phyloP scores from a whole-genome alignment of 2,888 invertebrate genomes.

The Cynaeus angustus region DNA sequence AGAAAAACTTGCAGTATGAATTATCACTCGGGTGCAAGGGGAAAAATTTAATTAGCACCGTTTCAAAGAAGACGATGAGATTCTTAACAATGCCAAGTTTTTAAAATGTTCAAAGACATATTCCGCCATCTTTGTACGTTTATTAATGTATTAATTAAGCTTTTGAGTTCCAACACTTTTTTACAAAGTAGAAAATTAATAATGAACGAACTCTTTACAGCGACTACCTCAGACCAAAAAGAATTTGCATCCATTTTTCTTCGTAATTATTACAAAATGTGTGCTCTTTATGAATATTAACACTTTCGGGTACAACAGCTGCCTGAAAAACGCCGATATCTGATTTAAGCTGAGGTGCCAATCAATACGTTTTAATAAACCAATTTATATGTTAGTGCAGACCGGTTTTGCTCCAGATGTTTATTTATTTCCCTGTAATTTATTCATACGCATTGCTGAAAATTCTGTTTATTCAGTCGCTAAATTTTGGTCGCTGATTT shows the following conservation, averaged over 20 bases:
- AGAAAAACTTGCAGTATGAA: conserved; percentile 25
- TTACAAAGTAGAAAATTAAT: conserved; percentile 44
- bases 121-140: conserved; percentile 55
- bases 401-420: conserved; percentile 44
- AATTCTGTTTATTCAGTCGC: conserved; percentile 49
- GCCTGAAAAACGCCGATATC: conserved; percentile 9
- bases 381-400: conserved; percentile 53
- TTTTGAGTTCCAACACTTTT: conserved; percentile 46
- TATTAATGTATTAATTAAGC: conserved; percentile 59
- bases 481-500: conserved; percentile 44
- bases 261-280: conserved; percentile 3
- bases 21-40: conserved; percentile 39
- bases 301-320: conserved; percentile 18
- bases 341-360: conserved; percentile 26
- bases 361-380: conserved; percentile 50
- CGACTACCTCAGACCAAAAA: conserved; percentile 22
- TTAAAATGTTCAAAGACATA: conserved; percentile 58
- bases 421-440: conserved; percentile 51
- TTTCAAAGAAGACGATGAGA: conserved; percentile 44
- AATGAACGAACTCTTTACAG: conserved; percentile 39
- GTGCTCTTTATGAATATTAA: conserved; percentile 18
- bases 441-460: conserved; percentile 49
- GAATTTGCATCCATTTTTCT: conserved; percentile 45
- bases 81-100: conserved; percentile 45
- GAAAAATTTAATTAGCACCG: conserved; percentile 45